These are phyloP conservation scores for Hyperoplus immaculatus DNA, from an alignment of 2,797 vertebrate species.

Conservation along the genomic window DNA sequence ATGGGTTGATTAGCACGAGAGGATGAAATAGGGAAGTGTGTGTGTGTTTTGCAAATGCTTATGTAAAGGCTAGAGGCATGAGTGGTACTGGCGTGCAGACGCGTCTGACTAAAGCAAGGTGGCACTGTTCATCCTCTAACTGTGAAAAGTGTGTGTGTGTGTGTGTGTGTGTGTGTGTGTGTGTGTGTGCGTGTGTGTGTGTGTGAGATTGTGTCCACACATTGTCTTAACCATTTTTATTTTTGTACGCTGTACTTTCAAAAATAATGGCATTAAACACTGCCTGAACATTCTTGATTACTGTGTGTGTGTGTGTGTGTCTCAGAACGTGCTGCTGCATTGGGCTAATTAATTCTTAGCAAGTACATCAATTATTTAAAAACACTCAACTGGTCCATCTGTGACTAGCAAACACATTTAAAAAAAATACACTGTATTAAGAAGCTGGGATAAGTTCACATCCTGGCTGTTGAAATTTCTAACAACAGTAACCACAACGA, in stretches of 20 bases:
- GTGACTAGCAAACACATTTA: conserved; percentile 44
- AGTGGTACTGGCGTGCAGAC: conserved; percentile 52
- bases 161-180: too few species aligned
- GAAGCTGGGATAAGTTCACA: conserved; percentile 38
- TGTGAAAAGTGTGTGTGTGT: neutral
- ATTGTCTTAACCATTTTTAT: neutral
- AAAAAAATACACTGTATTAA: conserved; percentile 40
- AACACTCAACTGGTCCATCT: conserved; percentile 54
- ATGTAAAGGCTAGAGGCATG: conserved; percentile 43
- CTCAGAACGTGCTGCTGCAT: conserved; percentile 19
- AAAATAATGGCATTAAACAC: conserved; percentile 18
- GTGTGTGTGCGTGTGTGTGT: conserved; percentile 6
- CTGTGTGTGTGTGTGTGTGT: conserved; percentile 6
- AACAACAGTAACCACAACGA: neutral
- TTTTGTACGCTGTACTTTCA: conserved; percentile 27
- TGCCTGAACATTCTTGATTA: conserved; percentile 7
- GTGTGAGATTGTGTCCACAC: conserved; percentile 8
- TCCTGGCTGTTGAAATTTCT: conserved; percentile 33
- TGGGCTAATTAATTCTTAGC: conserved; percentile 60
- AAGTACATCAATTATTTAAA: conserved; percentile 61
- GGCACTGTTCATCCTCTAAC: conserved; percentile 79
- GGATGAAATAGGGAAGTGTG: conserved; percentile 64
- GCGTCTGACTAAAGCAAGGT: conserved; percentile 69
- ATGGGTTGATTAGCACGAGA: conserved; percentile 76
- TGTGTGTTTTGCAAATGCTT: conserved; percentile 40